Evolutionary conservation across 2,113 vertebrate species (phyloP).

Genomic region (Vidua macroura): DNA sequence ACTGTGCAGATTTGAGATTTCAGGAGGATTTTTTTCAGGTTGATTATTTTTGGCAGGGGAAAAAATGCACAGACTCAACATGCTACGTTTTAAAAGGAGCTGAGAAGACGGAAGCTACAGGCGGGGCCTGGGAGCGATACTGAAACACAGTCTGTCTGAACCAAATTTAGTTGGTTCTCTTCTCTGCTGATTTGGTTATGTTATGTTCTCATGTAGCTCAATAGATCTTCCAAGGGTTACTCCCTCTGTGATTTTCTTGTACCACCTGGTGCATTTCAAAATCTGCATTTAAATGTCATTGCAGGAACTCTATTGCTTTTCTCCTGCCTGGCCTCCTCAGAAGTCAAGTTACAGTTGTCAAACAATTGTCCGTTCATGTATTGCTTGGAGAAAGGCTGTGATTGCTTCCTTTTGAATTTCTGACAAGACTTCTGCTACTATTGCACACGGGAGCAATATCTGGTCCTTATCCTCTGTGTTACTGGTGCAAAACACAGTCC

Average conservation of each 20-base stretch:
- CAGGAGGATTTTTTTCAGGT: slow-evolving; percentile 6
- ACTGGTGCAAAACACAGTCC: neutral
- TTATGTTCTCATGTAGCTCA: neutral
- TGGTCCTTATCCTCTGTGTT: neutral
- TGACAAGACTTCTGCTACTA: neutral
- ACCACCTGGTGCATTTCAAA: neutral
- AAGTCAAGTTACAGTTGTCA: neutral
- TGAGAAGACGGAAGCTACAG: slow-evolving; percentile 7
- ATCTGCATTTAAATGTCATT: neutral
- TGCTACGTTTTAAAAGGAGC: neutral
- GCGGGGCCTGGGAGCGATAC: neutral
- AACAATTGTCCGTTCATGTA: neutral
- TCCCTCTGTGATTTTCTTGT: neutral
- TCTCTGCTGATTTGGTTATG: neutral
- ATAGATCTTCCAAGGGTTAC: neutral
- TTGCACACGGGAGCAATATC: neutral
- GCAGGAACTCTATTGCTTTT: neutral
- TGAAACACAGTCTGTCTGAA: slow-evolving; percentile 38
- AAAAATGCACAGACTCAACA: slow-evolving; percentile 50
- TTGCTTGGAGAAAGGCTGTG: neutral
- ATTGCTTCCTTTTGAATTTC: neutral
- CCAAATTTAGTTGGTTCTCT: slow-evolving; percentile 26
- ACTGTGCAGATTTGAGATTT: slow-evolving; percentile 21
- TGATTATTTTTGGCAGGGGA: slow-evolving; percentile 52
- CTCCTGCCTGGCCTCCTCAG: neutral